Evolutionary conservation across 2,797 vertebrate species (phyloP).

Genomic region (Novumbra hubbsi): DNA sequence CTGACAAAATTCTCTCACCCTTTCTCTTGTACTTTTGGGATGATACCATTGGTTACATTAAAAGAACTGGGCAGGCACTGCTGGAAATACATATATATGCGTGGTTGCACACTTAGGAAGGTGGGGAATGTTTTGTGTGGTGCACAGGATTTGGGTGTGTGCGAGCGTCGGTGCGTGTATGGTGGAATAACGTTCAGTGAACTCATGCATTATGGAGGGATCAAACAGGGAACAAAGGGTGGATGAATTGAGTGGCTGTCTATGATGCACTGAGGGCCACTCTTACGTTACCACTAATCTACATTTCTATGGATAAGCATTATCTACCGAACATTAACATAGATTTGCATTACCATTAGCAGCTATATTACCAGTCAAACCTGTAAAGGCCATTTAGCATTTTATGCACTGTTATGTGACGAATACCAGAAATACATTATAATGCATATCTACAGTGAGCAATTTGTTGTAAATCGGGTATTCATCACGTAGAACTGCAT

Average conservation of each 20-base stretch:
- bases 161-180: no score
- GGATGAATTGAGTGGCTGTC: constrained; percentile 66
- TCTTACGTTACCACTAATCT: constrained; percentile 26
- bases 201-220: constrained; percentile 73
- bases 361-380: neutral
- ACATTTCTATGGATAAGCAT: constrained; percentile 52
- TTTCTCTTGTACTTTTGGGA: no score
- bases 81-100: neutral
- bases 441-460: constrained; percentile 33
- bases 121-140: neutral
- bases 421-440: constrained; percentile 44
- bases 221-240: constrained; percentile 56
- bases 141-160: neutral
- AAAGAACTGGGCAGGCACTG: no score
- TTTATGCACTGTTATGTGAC: constrained; percentile 42
- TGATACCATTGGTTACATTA: no score
- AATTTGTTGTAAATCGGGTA: no score
- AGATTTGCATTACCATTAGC: neutral
- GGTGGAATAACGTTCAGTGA: constrained; percentile 62
- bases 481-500: no score
- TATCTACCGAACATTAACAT: no score
- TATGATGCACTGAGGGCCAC: constrained; percentile 61
- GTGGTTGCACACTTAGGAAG: neutral
- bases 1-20: no score
- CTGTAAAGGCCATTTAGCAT: neutral